Base-by-base conservation (phyloP, 1,140 invertebrate genomes). In the Daktulosphaira vitifoliae region DNA sequence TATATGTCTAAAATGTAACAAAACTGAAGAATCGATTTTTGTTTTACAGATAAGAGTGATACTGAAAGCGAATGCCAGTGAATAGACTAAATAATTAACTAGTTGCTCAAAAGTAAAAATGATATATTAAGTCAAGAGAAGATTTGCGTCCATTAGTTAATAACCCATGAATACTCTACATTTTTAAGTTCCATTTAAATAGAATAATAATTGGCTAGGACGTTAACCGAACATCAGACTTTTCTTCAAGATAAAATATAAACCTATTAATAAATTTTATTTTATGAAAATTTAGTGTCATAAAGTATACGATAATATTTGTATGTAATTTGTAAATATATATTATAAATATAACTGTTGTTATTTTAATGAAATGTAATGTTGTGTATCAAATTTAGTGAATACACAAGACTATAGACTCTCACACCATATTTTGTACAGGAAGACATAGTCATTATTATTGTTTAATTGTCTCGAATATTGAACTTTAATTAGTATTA, bases 41-140 rank as follows among this genome's bases (percentile, higher is more conserved):
- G 69, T 69, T 70, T 83, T 85, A 66, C 81, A 90, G 88, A 90
- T 81, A 90, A 90, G 81, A 90, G 88, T 78, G 89, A 91, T 81
- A 90, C 87, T 80, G 89, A 91, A 80, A 90, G 88, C 76, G 88
- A 91, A 81, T 87, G 86, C 78, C 87, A 88, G 79, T 89, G 82
- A 83, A 62, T 29, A 62, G 56, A 62, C 56, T 62, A 62, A 6
- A 46, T 29, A 26, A 29, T 46, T 48, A 53, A 38, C 15, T 33
- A 62, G 56, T 62, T 62, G 56, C 56, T 62, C 56, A 62, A 62
- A 62, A 62, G 11, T 44, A 33, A 48, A 62, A 8, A 46, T 26
- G 26, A 59, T 26, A 37, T 22, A 26, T 20, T 20, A 20, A 48
- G 42, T 62, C 25, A 25, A 7, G 11, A 7, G 42, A 48, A 22